phyloP scores from a whole-genome alignment of 2,888 invertebrate genomes.

The Drosophila fungiperda region DNA sequence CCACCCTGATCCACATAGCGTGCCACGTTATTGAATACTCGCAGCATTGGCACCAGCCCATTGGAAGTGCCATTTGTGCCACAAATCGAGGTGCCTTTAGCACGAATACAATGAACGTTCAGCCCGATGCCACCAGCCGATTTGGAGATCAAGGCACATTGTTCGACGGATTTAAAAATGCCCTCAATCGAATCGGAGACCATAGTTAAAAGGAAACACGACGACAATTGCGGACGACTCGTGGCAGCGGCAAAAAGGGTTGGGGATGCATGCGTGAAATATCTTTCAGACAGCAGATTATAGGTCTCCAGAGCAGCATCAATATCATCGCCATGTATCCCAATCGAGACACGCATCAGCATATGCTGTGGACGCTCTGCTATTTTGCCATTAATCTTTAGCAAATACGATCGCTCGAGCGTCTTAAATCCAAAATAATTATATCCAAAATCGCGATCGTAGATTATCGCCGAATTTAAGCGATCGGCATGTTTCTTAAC shows the following conservation, averaged over 20 bases:
- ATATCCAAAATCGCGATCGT: constrained; percentile 98
- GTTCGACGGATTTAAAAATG: constrained; percentile 95
- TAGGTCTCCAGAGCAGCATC: constrained; percentile 97
- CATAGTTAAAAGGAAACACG: constrained; percentile 98
- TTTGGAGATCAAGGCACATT: constrained; percentile 98
- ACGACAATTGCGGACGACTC: constrained; percentile 95
- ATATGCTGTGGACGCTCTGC: constrained; percentile 99
- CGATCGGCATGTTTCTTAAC: constrained; percentile 94
- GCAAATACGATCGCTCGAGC: constrained; percentile 96
- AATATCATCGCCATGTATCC: constrained; percentile 97
- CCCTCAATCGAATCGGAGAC: constrained; percentile 97
- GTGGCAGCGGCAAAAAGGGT: constrained; percentile 98
- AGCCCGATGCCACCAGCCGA: constrained; percentile 98
- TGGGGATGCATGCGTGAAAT: constrained; percentile 99
- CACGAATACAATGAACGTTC: constrained; percentile 97
- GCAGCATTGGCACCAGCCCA: constrained; percentile 97
- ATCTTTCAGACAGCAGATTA: constrained; percentile 96
- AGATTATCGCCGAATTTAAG: constrained; percentile 97
- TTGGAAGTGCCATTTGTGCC: constrained; percentile 98
- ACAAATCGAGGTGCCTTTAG: constrained; percentile 95
- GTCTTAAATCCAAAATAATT: constrained; percentile 99
- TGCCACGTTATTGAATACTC: constrained; percentile 98
- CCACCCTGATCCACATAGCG: constrained; percentile 99
- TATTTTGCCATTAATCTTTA: constrained; percentile 96
- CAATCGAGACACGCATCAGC: constrained; percentile 98